Percentiles rank a stretch among this genome's conserved stretches.
These are phyloP conservation scores for Myotis myotis DNA, from an alignment of 2,797 vertebrate genomes.

Conservation along the genomic window DNA sequence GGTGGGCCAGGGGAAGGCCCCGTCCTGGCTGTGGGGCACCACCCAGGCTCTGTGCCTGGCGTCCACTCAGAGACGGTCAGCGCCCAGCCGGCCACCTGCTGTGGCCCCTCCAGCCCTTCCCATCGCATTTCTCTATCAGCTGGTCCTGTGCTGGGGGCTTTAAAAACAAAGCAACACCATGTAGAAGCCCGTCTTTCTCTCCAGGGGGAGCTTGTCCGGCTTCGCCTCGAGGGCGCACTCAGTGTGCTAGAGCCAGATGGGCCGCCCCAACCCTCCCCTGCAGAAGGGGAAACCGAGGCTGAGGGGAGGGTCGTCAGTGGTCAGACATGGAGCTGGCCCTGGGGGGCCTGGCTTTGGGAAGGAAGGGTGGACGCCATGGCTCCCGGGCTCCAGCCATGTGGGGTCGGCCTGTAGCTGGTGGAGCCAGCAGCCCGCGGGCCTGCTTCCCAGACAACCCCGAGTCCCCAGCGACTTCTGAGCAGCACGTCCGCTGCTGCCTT, in stretches of 20 bases:
- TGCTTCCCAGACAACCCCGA: conserved; percentile 58
- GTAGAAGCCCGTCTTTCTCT: rapidly evolving
- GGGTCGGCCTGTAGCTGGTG: not conserved
- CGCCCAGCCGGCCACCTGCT: not conserved
- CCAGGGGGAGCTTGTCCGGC: rapidly evolving
- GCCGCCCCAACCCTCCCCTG: not conserved
- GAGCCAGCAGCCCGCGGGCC: not conserved
- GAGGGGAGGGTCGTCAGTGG: no score
- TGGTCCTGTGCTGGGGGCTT: rapidly evolving
- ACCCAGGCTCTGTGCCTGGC: not conserved
- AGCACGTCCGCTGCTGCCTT: conserved; percentile 5
- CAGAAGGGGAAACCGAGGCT: not conserved
- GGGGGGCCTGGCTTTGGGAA: not conserved
- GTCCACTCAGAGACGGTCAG: not conserved
- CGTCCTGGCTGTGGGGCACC: rapidly evolving
- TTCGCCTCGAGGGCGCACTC: rapidly evolving
- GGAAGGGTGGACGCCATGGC: not conserved
- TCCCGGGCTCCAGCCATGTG: rapidly evolving
- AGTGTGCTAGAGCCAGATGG: rapidly evolving
- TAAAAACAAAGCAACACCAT: not conserved
- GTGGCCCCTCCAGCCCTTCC: not conserved
- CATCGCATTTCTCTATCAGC: rapidly evolving
- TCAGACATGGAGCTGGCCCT: not conserved
- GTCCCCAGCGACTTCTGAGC: not conserved
- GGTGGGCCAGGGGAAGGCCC: rapidly evolving